A percentile compares a stretch with the other conserved stretches of the same genome.
These are phyloP conservation scores for Phalacrocorax aristotelis DNA, from an alignment of 2,113 vertebrate genomes.

Conservation along the genomic window DNA sequence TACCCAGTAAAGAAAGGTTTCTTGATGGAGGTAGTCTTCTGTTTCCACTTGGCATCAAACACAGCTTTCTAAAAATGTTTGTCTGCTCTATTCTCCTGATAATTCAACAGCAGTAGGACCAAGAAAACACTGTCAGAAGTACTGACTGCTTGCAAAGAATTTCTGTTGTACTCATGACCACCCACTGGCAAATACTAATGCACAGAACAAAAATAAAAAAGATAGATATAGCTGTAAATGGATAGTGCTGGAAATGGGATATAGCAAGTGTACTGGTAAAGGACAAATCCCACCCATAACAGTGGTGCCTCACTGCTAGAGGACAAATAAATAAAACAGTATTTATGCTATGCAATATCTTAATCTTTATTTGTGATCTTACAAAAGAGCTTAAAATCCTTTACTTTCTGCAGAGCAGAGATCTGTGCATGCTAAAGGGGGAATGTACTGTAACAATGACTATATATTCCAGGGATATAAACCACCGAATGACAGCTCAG, in stretches of 20 bases:
- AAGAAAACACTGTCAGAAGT: not conserved
- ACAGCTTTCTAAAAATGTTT: slow-evolving; percentile 34
- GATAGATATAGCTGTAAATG: not conserved
- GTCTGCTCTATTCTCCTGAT: slow-evolving; percentile 14
- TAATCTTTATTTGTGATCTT: slow-evolving; percentile 30
- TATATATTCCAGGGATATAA: slow-evolving; percentile 22
- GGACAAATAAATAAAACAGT: not conserved
- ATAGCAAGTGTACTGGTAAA: not conserved
- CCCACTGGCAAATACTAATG: not conserved
- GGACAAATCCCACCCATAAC: not conserved
- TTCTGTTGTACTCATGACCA: slow-evolving; percentile 13
- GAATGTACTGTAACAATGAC: slow-evolving; percentile 14
- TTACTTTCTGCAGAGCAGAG: slow-evolving; percentile 18
- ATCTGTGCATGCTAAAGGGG: slow-evolving; percentile 10
- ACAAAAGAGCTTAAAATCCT: slow-evolving; percentile 1
- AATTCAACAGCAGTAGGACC: slow-evolving; percentile 35
- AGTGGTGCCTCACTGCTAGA: not conserved
- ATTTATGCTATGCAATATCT: not conserved
- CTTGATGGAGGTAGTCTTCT: slow-evolving; percentile 1
- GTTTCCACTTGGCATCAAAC: slow-evolving; percentile 38
- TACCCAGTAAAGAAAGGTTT: slow-evolving; percentile 17
- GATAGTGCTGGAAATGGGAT: not conserved
- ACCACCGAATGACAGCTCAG: slow-evolving; percentile 31
- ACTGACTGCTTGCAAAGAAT: not conserved
- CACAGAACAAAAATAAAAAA: slow-evolving; percentile 1